These are phyloP conservation scores for Botia kubotai DNA, from an alignment of 2,797 vertebrate genomes.

Conservation along the genomic window DNA sequence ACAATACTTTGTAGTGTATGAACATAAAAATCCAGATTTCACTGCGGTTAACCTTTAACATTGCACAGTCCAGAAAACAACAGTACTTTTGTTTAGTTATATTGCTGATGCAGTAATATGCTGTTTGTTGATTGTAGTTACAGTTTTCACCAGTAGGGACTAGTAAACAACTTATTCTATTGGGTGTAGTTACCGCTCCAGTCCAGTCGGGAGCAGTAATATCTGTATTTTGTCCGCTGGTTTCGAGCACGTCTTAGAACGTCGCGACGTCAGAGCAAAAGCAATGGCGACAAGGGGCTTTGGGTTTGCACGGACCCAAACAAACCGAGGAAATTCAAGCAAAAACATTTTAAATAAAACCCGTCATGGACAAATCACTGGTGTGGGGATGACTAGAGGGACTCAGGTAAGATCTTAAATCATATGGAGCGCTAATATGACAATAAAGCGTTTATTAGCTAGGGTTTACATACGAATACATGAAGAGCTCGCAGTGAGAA, in stretches of 20 bases:
- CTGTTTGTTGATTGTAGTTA: neutral
- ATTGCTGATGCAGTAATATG: neutral
- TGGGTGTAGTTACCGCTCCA: constrained; percentile 10
- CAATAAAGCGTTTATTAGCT: neutral
- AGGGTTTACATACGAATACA: constrained; percentile 28
- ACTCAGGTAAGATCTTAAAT: constrained; percentile 43
- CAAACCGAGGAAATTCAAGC: constrained; percentile 51
- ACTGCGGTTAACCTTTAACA: too few relatives aligned
- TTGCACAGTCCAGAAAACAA: too few relatives aligned
- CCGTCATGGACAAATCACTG: constrained; percentile 45
- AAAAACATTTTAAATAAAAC: constrained; percentile 59
- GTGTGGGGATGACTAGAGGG: constrained; percentile 49
- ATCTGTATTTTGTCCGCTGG: neutral
- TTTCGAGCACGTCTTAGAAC: neutral
- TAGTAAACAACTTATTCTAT: neutral
- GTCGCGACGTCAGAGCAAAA: constrained; percentile 54
- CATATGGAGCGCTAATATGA: neutral
- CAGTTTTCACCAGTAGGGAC: neutral
- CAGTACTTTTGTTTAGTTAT: too few relatives aligned
- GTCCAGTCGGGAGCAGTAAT: constrained; percentile 20
- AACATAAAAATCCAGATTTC: neutral
- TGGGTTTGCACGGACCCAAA: constrained; percentile 43
- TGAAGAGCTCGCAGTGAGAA: neutral
- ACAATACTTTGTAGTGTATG: neutral
- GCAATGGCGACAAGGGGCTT: constrained; percentile 58